These are phyloP conservation scores for Papilio gigon DNA, from an alignment of 2,888 invertebrate genomes.

Conservation along the genomic window DNA sequence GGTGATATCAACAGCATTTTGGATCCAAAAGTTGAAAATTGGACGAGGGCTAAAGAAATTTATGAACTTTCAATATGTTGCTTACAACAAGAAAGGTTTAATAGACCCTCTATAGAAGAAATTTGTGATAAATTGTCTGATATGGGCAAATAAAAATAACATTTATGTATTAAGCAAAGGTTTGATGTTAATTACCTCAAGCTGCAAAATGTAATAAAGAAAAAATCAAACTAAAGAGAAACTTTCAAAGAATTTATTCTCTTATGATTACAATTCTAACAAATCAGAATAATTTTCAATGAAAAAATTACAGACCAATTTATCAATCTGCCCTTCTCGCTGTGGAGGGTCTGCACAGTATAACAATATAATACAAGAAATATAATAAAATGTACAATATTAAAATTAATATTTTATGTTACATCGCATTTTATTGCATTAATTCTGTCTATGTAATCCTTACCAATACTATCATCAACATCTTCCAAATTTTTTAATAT, in stretches of 20 bases:
- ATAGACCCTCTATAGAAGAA: conserved; percentile 82
- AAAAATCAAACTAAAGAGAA: background rate
- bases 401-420: conserved; percentile 44
- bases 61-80: conserved; percentile 82
- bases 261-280: background rate
- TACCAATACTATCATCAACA: conserved; percentile 47
- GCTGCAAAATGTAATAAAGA: background rate
- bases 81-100: conserved; percentile 78
- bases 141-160: conserved; percentile 47
- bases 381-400: conserved; percentile 6
- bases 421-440: conserved; percentile 56
- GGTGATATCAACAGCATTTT: conserved; percentile 78
- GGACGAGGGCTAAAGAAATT: conserved; percentile 78
- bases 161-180: background rate
- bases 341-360: too few relatives aligned
- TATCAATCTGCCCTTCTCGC: too few relatives aligned
- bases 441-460: conserved; percentile 55
- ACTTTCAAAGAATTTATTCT: background rate
- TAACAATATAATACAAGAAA: too few relatives aligned
- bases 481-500: conserved; percentile 54
- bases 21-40: conserved; percentile 81
- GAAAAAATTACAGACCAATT: too few relatives aligned
- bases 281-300: too few relatives aligned
- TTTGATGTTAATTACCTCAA: background rate
- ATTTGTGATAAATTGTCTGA: conserved; percentile 68